Conservation (phyloP, 2,113 vertebrate species). For the Centrocercus urophasianus region DNA sequence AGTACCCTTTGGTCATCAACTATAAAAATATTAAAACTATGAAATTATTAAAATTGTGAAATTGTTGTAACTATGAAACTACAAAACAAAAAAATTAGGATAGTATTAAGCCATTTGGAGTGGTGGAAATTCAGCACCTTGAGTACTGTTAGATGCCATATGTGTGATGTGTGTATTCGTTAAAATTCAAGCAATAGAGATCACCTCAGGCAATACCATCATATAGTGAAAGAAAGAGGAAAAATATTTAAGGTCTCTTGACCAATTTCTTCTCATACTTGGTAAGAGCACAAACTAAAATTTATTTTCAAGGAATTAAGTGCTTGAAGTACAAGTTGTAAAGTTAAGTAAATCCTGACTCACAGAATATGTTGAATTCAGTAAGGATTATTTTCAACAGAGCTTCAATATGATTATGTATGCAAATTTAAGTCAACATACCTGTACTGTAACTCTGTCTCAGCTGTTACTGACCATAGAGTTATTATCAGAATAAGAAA, state of each 20-base stretch:
- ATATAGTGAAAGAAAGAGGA: not conserved
- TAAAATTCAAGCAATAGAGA: not conserved
- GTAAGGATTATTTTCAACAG: not conserved
- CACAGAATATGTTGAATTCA: not conserved
- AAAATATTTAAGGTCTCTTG: constrained; percentile 12
- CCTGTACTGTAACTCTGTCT: not conserved
- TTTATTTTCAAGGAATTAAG: constrained; percentile 43
- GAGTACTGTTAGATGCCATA: not conserved
- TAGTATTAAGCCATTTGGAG: not conserved
- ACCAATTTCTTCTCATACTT: not conserved
- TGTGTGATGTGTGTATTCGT: not conserved
- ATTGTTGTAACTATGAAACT: not conserved
- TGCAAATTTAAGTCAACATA: not conserved
- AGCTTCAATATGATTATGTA: not conserved
- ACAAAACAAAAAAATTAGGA: not conserved
- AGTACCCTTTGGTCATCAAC: not conserved
- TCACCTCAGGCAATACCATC: not conserved
- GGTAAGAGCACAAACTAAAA: not conserved
- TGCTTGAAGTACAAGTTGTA: not conserved
- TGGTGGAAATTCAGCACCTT: not conserved
- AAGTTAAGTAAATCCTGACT: constrained; percentile 15
- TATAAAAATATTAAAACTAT: not conserved
- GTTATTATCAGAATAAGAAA: not conserved
- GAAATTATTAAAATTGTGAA: not conserved
- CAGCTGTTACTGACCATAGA: not conserved